Base-by-base conservation (phyloP, 53 echinoderm and acorn worm species). In the Arbacia lixula region DNA sequence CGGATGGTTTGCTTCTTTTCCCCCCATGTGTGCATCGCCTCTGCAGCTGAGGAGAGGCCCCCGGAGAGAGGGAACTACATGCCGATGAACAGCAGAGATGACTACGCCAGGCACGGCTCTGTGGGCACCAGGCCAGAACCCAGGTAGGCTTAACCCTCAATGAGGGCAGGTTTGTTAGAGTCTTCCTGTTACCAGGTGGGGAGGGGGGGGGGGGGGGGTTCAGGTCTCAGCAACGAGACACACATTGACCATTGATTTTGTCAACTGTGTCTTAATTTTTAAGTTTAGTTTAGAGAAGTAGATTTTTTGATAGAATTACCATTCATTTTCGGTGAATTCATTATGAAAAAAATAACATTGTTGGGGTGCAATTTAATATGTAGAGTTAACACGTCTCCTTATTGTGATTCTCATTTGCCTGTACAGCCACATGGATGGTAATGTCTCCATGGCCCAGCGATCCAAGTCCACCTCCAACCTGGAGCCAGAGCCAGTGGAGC, bases 381-480 rank as follows among this genome's bases (percentile, higher is more conserved):
- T n/a, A n/a, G n/a, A n/a, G n/a, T n/a, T n/a, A n/a, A n/a, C n/a
- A n/a, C n/a, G n/a, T n/a, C n/a, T n/a, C n/a, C n/a, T n/a, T n/a
- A n/a, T n/a, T n/a, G n/a, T n/a, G n/a, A n/a, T n/a, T n/a, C n/a
- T n/a, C n/a, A n/a, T n/a, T n/a, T n/a, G n/a, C n/a, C n/a, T n/a
- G n/a, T 65, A 28, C 69, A 89, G 89, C 29, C 85, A 58, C 20
- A 89, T 75, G 68, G 82, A 81, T n/a, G n/a, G n/a, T n/a, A n/a
- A n/a, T n/a, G n/a, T n/a, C n/a, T n/a, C n/a, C n/a, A 90, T 92
- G 51, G 85, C 90, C 36, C 92, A 83, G 25, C 84, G 96, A 2
- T 96, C 96, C 41, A 96, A 96, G 66, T 96, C 96, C 21, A 90
- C 90, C 3, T 93, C 96, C 28, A 84, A 96, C 50, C 85, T 96